Base-by-base conservation (phyloP, 2,797 vertebrate genomes). In the Spinibarbus caldwelli region DNA sequence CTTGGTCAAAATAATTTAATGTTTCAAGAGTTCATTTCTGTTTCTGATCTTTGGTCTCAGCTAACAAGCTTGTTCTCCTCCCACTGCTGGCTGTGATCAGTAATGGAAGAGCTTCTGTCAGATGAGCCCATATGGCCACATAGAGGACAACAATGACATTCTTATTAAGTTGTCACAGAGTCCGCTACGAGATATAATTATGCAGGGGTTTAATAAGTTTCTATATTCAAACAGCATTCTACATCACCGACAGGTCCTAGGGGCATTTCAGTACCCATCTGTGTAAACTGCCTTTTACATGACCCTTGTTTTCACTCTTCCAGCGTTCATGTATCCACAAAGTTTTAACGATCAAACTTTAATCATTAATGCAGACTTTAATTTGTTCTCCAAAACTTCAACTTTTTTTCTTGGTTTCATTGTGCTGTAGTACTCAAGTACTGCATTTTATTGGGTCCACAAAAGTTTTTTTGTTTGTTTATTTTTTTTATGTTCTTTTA, bases 131-230 rank as follows among this genome's bases (percentile, higher is more conserved):
- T 85, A 72, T 82, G 88, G 72, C 43, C 45, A 21, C 29, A 77
- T n/a, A 41, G 57, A 81, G 75, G 57, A 86, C 72, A 78, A 85
- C 73, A 67, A 68, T 85, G 88, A 75, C 64, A 81, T 72, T 77
- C 68, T 78, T 71, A 80, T 83, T n/a, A 52, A 82, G 76, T 38
- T 76, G 70, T 84, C 67, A 78, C 62, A 64, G 76, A 62, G 71
- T 87, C 62, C 29, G 36, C 79, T 75, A 45, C 52, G 72, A 85
- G 82, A 85, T 84, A 41, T 64, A 85, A 90, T 87, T 86, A 88
- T 78, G 66, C 70, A 57, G 72, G 73, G 73, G n/a, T 78, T 84
- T 80, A 68, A 84, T 80, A 67, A 49, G 80, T 23, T 64, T 43
- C 80, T 87, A 86, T 84, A 83, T 88, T 85, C 87, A 82, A 85